phyloP scores from a whole-genome alignment of 1,140 invertebrate genomes.

The Anoplophora glabripennis region DNA sequence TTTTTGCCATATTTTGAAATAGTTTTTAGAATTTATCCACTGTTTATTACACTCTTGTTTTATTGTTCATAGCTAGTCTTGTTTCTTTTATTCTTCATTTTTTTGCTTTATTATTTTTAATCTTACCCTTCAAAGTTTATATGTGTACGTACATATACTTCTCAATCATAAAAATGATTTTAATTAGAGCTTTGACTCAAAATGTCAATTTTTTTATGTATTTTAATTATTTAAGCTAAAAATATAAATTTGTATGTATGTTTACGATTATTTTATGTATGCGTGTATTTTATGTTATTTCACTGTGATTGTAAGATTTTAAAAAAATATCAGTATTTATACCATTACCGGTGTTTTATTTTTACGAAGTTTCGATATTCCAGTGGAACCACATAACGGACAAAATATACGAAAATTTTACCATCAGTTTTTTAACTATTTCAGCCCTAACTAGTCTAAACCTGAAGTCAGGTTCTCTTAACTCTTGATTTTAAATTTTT shows the following conservation, averaged over 20 bases:
- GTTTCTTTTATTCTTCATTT: conserved; percentile 21
- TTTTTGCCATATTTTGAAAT: conserved; percentile 26
- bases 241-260: conserved; percentile 19
- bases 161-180: conserved; percentile 25
- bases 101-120: conserved; percentile 21
- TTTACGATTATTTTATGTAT: conserved; percentile 23
- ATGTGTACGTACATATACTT: too few relatives aligned
- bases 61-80: conserved; percentile 36
- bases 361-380: too few relatives aligned
- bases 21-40: conserved; percentile 8
- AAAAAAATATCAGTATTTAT: conserved; percentile 31
- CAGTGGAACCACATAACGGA: too few relatives aligned
- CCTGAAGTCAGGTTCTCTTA: too few relatives aligned
- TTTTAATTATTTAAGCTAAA: conserved; percentile 22
- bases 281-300: conserved; percentile 29
- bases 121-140: conserved; percentile 11
- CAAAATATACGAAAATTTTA: too few relatives aligned
- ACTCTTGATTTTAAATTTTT: too few relatives aligned
- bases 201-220: conserved; percentile 24
- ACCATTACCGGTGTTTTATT: conserved; percentile 8
- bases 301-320: conserved; percentile 31
- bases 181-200: conserved; percentile 14
- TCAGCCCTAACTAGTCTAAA: too few relatives aligned
- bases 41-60: conserved; percentile 18
- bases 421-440: too few relatives aligned